These are phyloP conservation scores for Orchesella cincta DNA, from an alignment of 1,140 invertebrate genomes.

Conservation along the genomic window DNA sequence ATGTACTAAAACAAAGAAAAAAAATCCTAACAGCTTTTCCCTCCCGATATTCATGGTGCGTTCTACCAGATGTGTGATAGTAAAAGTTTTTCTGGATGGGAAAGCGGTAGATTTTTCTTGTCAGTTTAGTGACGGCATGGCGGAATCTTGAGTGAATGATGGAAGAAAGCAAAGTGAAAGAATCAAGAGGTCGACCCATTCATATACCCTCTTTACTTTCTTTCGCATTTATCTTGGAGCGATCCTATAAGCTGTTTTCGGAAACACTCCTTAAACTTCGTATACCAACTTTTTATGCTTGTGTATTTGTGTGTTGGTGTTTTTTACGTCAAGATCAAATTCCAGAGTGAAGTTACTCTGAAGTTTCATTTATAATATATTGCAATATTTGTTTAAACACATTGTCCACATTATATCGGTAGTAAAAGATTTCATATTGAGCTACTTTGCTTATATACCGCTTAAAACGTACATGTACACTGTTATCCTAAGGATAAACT, in stretches of 20 bases:
- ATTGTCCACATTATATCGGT: no score
- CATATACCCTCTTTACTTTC: not conserved
- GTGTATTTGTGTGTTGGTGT: no score
- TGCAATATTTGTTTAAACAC: no score
- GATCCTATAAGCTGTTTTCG: not conserved
- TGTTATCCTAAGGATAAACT: no score
- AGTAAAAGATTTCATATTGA: no score
- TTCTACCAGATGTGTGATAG: not conserved
- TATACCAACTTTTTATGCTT: no score
- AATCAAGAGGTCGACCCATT: not conserved
- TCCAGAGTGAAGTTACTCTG: no score
- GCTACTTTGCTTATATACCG: no score
- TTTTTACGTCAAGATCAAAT: no score
- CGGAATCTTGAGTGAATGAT: not conserved
- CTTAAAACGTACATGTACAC: no score
- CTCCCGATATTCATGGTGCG: not conserved
- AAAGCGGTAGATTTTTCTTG: conserved; percentile 1
- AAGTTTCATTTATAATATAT: no score
- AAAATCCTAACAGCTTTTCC: not conserved
- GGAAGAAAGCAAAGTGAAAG: not conserved
- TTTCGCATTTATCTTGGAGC: not conserved
- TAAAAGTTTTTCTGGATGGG: not conserved
- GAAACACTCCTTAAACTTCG: no score
- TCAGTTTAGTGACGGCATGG: not conserved
- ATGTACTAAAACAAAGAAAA: not conserved